phyloP scores from a whole-genome alignment of 1,140 invertebrate genomes.

The Goniozus legneri region DNA sequence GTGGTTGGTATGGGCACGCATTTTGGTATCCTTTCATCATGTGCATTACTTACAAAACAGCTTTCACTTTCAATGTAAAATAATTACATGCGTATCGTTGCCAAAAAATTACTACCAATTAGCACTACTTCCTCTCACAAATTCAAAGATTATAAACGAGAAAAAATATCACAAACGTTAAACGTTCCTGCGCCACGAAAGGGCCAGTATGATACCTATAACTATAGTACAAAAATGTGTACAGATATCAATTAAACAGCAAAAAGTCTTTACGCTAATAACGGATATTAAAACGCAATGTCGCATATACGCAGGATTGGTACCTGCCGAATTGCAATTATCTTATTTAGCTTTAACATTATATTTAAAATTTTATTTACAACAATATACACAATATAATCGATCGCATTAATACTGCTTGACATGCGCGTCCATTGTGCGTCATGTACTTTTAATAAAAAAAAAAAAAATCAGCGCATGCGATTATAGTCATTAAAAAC shows the following conservation, averaged over 20 bases:
- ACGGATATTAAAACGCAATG: background rate
- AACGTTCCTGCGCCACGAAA: slow-evolving; percentile 25
- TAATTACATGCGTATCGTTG: background rate
- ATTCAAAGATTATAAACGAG: slow-evolving; percentile 16
- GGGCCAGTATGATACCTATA: slow-evolving; percentile 14
- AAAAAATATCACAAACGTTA: slow-evolving; percentile 31
- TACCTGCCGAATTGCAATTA: background rate
- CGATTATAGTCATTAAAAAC: too few species aligned
- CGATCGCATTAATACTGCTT: slow-evolving; percentile 40
- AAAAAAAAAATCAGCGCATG: background rate
- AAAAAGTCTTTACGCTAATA: too few species aligned
- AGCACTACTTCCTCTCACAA: background rate
- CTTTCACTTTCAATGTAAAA: background rate
- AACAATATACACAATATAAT: slow-evolving; percentile 44
- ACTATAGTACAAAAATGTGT: slow-evolving; percentile 3
- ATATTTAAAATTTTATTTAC: slow-evolving; percentile 31
- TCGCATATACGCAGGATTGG: background rate
- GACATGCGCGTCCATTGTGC: background rate
- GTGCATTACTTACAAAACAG: background rate
- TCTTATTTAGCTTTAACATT: background rate
- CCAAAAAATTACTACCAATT: background rate
- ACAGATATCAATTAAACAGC: background rate
- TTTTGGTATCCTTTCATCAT: background rate
- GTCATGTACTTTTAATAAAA: background rate
- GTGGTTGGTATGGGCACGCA: background rate